phyloP scores from a whole-genome alignment of 2,888 invertebrate genomes.

The Adineta ricciae region DNA sequence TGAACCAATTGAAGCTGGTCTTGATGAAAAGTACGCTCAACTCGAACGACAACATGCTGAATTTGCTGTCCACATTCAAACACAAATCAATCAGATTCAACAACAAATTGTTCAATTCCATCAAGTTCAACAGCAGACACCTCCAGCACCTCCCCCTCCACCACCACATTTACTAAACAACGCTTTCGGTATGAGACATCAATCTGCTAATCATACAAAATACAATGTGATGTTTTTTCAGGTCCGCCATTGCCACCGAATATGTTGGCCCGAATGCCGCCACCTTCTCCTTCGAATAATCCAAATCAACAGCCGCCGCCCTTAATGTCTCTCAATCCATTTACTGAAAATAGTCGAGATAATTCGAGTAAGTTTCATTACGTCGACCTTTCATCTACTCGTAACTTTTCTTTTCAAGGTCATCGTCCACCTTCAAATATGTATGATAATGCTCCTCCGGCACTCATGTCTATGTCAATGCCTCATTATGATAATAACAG shows the following conservation, averaged over 20 bases:
- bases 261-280: constrained; percentile 13
- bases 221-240: too few relatives aligned
- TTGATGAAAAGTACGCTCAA: constrained; percentile 27
- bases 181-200: background rate
- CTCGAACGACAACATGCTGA: constrained; percentile 32
- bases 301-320: constrained; percentile 43
- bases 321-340: constrained; percentile 28
- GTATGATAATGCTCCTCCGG: constrained; percentile 18
- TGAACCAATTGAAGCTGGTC: constrained; percentile 14
- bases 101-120: constrained; percentile 25
- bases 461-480: constrained; percentile 52
- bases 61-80: constrained; percentile 29
- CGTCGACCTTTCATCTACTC: too few relatives aligned
- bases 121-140: constrained; percentile 1
- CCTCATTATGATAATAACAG: constrained; percentile 53
- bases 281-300: constrained; percentile 36
- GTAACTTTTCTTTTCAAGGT: background rate
- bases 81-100: constrained; percentile 29
- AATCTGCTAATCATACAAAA: background rate
- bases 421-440: background rate
- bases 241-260: constrained; percentile 15
- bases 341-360: background rate
- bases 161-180: background rate
- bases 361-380: background rate
- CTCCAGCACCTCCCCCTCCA: constrained; percentile 4